Percentiles rank a stretch among this genome's conserved stretches.
phyloP scores from a whole-genome alignment of 2,888 invertebrate species.

The Cantharis rustica region DNA sequence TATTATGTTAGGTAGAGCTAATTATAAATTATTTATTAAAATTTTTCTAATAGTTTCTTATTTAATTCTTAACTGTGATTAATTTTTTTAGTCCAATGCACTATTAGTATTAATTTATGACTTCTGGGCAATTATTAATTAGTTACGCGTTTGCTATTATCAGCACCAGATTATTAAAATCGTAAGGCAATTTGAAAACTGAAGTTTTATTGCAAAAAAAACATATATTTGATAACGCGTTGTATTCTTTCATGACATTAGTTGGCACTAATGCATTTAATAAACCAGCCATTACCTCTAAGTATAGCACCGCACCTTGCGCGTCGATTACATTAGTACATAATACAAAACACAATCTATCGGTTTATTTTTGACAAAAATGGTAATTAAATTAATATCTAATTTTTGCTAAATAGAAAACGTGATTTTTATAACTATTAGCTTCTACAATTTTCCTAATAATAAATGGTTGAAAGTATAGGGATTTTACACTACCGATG shows the following conservation, averaged over 20 bases:
- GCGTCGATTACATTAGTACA: conserved; percentile 29
- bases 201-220: not conserved
- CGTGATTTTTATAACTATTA: too few relatives aligned
- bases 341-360: conserved; percentile 28
- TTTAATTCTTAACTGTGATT: not conserved
- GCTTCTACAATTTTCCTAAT: too few relatives aligned
- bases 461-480: too few relatives aligned
- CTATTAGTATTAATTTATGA: not conserved
- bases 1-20: too few relatives aligned
- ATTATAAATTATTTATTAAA: too few relatives aligned
- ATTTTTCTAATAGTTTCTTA: not conserved
- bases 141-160: too few relatives aligned
- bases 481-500: too few relatives aligned
- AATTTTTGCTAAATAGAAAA: too few relatives aligned
- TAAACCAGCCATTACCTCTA: conserved; percentile 37
- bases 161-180: too few relatives aligned
- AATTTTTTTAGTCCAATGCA: not conserved
- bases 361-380: not conserved
- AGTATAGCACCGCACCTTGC: conserved; percentile 43
- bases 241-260: conserved; percentile 6
- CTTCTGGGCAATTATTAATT: too few relatives aligned
- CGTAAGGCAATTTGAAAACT: not conserved
- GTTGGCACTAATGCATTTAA: conserved; percentile 17
- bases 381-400: not conserved
- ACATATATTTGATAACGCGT: not conserved